These are phyloP conservation scores for Tenthredo distinguenda DNA, from an alignment of 2,888 invertebrate genomes.

Conservation along the genomic window DNA sequence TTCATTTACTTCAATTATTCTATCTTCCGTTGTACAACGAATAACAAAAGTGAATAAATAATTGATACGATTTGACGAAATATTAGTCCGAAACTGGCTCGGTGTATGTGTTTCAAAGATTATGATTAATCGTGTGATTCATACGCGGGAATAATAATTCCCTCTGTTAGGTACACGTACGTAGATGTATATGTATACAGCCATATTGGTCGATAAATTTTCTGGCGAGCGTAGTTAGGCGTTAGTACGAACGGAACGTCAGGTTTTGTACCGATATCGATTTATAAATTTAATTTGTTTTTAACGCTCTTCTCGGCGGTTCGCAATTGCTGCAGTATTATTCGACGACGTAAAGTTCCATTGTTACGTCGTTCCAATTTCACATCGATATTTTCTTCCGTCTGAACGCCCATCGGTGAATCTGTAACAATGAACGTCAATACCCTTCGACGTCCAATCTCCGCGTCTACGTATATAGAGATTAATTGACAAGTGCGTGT, in stretches of 20 bases:
- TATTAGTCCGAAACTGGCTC: not conserved
- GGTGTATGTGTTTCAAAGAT: not conserved
- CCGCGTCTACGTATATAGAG: slow-evolving; percentile 18
- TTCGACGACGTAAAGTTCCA: slow-evolving; percentile 11
- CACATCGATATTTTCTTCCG: slow-evolving; percentile 41
- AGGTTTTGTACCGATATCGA: not conserved
- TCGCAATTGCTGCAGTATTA: not conserved
- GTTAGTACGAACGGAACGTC: not conserved
- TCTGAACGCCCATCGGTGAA: slow-evolving; percentile 34
- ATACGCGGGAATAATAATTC: not conserved
- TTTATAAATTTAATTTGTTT: slow-evolving; percentile 30
- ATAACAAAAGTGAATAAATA: not conserved
- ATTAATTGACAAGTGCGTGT: slow-evolving; percentile 51
- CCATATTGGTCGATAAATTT: not conserved
- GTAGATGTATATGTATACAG: too few species aligned
- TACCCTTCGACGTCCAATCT: slow-evolving; percentile 42
- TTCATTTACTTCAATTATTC: not conserved
- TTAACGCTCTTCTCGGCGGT: not conserved
- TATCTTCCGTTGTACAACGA: not conserved
- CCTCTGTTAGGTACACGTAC: too few species aligned
- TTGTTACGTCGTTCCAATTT: slow-evolving; percentile 40
- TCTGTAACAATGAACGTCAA: slow-evolving; percentile 47
- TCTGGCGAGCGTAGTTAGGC: not conserved
- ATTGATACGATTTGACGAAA: not conserved
- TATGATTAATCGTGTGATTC: not conserved